Evolutionary conservation across 2,797 vertebrate genomes (phyloP).

Genomic region (Mastacembelus armatus): DNA sequence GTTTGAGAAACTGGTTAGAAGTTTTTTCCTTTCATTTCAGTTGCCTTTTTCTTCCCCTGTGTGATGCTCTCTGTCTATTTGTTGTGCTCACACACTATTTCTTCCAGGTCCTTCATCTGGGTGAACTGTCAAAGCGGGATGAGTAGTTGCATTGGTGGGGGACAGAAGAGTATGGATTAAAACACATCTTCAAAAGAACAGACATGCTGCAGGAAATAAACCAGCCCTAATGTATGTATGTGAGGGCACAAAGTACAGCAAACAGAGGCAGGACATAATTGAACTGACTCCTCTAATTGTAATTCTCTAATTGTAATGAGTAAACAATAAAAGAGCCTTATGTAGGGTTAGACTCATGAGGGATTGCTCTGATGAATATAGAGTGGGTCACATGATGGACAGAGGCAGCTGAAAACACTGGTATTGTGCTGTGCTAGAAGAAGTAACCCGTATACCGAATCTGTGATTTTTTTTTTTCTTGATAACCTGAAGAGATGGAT

Average conservation of each 20-base stretch:
- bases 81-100: constrained; percentile 32
- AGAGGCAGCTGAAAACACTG: neutral
- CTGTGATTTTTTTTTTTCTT: neutral
- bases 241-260: constrained; percentile 41
- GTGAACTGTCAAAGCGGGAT: constrained; percentile 43
- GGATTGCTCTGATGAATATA: neutral
- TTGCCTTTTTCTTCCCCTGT: constrained; percentile 43
- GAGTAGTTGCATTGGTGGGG: constrained; percentile 35
- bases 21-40: constrained; percentile 10
- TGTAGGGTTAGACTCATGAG: constrained; percentile 20
- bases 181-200: constrained; percentile 73
- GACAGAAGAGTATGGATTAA: constrained; percentile 50
- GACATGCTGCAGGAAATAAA: constrained; percentile 60
- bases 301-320: constrained; percentile 52
- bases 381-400: constrained; percentile 10
- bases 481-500: too few species aligned
- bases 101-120: constrained; percentile 49
- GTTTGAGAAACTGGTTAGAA: constrained; percentile 52
- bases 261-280: constrained; percentile 57
- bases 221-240: constrained; percentile 14
- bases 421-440: neutral
- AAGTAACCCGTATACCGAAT: neutral
- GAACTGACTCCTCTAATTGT: constrained; percentile 59
- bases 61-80: constrained; percentile 36
- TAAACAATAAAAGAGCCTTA: constrained; percentile 22